These are phyloP conservation scores for Tholera decimalis DNA, from an alignment of 2,888 invertebrate genomes.

Conservation along the genomic window DNA sequence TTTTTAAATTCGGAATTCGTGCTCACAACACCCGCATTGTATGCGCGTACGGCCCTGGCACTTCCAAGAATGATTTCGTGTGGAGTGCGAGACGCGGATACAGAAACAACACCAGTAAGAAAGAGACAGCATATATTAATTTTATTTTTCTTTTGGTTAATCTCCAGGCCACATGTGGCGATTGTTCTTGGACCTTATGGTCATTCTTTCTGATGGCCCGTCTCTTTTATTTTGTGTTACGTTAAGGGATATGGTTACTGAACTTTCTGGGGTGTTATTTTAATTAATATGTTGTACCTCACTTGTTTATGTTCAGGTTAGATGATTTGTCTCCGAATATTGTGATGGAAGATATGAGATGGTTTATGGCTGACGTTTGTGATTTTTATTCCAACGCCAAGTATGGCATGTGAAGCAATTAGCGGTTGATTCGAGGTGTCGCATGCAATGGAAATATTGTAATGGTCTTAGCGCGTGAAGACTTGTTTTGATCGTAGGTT, in stretches of 20 bases:
- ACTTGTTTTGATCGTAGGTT: conserved; percentile 1
- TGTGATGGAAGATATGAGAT: conserved; percentile 62
- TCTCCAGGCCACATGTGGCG: conserved; percentile 91
- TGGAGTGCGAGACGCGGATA: conserved; percentile 72
- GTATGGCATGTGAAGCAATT: conserved; percentile 51
- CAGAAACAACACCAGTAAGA: conserved; percentile 56
- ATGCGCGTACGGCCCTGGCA: conserved; percentile 83
- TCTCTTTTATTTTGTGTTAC: conserved; percentile 71
- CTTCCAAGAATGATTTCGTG: conserved; percentile 90
- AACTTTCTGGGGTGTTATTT: conserved; percentile 85
- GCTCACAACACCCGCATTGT: conserved; percentile 90
- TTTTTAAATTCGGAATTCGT: conserved; percentile 84
- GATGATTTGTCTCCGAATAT: conserved; percentile 65
- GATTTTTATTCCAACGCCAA: conserved; percentile 49
- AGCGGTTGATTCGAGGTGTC: conserved; percentile 9
- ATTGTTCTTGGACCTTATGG: conserved; percentile 90
- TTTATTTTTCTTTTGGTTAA: conserved; percentile 89
- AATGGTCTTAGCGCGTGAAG: conserved; percentile 10
- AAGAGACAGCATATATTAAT: conserved; percentile 79
- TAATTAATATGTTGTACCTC: conserved; percentile 85
- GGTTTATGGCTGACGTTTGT: conserved; percentile 51
- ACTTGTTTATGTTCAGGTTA: conserved; percentile 68
- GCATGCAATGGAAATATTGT: conserved; percentile 46
- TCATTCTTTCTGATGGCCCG: conserved; percentile 80
- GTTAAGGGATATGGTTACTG: conserved; percentile 77